Percentiles rank a stretch among this genome's conserved stretches.
Conservation (phyloP, 2,113 vertebrate genomes). For the Sebastes schlegelii region DNA sequence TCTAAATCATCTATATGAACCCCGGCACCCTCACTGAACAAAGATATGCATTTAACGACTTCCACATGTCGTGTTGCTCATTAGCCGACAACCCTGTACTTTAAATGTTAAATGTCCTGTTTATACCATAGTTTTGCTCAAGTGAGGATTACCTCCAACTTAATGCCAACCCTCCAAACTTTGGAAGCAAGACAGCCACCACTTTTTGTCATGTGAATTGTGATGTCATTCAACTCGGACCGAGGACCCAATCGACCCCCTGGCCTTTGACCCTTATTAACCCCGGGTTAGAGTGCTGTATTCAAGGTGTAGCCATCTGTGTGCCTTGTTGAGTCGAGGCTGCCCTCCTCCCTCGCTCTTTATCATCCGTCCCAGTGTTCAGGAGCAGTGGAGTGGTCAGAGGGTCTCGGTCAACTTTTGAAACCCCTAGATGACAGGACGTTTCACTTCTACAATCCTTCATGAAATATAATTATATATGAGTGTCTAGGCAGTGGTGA, state of each 20-base stretch:
- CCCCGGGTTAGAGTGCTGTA: slow-evolving; percentile 65
- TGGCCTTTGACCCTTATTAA: slow-evolving; percentile 79
- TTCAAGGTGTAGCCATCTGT: slow-evolving; percentile 82
- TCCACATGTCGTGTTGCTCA: slow-evolving; percentile 21
- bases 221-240: slow-evolving; percentile 73
- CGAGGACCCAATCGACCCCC: slow-evolving; percentile 71
- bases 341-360: slow-evolving; percentile 61
- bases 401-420: slow-evolving; percentile 23
- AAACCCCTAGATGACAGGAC: slow-evolving; percentile 16
- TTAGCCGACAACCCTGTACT: slow-evolving; percentile 25
- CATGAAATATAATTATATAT: neutral
- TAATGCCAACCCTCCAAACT: slow-evolving; percentile 47
- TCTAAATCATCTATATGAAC: neutral
- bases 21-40: neutral
- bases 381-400: slow-evolving; percentile 54
- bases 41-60: slow-evolving; percentile 19
- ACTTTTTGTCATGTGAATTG: slow-evolving; percentile 68
- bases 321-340: slow-evolving; percentile 66
- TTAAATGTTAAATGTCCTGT: slow-evolving; percentile 35
- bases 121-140: slow-evolving; percentile 42
- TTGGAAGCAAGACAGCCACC: slow-evolving; percentile 52
- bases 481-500: neutral
- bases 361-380: slow-evolving; percentile 59
- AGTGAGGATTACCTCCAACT: slow-evolving; percentile 65
- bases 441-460: neutral